Conservation (phyloP, 1,140 invertebrate species). For the Rhopalosiphum maidis region DNA sequence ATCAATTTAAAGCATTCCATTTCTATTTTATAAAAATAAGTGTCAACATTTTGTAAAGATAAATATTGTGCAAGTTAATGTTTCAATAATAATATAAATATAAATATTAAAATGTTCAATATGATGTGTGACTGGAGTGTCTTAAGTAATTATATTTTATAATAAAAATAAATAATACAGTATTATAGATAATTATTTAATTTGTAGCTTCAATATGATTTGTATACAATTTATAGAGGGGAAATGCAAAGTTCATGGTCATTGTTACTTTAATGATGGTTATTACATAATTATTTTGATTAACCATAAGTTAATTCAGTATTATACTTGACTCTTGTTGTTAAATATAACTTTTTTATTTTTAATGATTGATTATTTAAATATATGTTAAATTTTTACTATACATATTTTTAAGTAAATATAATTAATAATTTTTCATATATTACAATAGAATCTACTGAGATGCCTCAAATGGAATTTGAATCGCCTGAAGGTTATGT, state of each 20-base stretch:
- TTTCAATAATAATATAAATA: background rate
- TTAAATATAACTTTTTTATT: background rate
- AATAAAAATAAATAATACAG: background rate
- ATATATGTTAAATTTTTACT: background rate
- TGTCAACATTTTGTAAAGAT: background rate
- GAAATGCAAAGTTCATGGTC: background rate
- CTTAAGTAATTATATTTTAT: background rate
- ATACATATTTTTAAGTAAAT: background rate
- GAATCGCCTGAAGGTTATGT: constrained; percentile 68
- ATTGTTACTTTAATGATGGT: background rate
- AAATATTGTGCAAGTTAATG: background rate
- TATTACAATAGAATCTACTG: background rate
- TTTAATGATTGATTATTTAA: background rate
- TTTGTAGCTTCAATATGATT: background rate
- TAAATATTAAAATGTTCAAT: background rate
- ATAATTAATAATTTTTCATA: background rate
- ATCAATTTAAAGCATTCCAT: background rate
- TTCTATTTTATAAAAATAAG: background rate
- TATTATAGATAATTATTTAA: background rate
- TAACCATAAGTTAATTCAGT: background rate
- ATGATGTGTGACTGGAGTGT: background rate
- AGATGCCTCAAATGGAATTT: background rate
- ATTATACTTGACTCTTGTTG: background rate
- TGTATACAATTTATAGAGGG: background rate
- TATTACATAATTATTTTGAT: background rate